Base-by-base conservation (phyloP, 2,113 vertebrate genomes). In the Aplodontia rufa region DNA sequence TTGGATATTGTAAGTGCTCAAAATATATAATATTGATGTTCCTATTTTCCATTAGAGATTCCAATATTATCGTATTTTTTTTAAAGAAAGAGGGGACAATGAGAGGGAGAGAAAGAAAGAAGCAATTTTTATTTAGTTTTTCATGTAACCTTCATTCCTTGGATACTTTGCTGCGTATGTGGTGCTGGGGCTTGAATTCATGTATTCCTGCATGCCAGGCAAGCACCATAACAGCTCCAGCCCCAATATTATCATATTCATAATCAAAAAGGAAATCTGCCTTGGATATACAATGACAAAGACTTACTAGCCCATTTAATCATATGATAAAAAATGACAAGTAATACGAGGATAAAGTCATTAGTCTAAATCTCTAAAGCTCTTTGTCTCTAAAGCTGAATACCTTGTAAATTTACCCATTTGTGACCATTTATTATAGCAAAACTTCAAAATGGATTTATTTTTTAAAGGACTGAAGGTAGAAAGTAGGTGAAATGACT, bases 231-330 rank as follows among this genome's bases (percentile, higher is more conserved):
- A n/a, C n/a, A n/a, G n/a, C n/a, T n/a, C n/a, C n/a, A n/a, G n/a
- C n/a, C n/a, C 64, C 20, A 87, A 19, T 51, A 32, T 89, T 49
- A 22, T 94, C 20, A 88, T 60, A 79, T 88, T 94, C 87, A 94
- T 2, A 93, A 53, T 90, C 69, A 58, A 96, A 97, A 93, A 93
- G 62, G 42, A 95, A 94, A 87, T 62, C 49, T 90, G 42, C n/a
- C 60, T 96, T 91, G 51, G 26, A 76, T 45, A 94, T 16, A 86
- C 5, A 74, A 55, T 45, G 74, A 69, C 6, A 83, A 95, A 22
- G 71, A 85, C 17, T 87, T 68, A 71, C 47, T 86, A 95, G 68
- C 16, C 76, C 32, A 75, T 91, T 90, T 66, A 94, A 85, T 69
- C 16, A 10, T 37, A 66, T 64, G 9, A 62, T 6, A 78, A 68